phyloP scores from a whole-genome alignment of 2,797 vertebrate species.

The Tenualosa thibaudeaui region DNA sequence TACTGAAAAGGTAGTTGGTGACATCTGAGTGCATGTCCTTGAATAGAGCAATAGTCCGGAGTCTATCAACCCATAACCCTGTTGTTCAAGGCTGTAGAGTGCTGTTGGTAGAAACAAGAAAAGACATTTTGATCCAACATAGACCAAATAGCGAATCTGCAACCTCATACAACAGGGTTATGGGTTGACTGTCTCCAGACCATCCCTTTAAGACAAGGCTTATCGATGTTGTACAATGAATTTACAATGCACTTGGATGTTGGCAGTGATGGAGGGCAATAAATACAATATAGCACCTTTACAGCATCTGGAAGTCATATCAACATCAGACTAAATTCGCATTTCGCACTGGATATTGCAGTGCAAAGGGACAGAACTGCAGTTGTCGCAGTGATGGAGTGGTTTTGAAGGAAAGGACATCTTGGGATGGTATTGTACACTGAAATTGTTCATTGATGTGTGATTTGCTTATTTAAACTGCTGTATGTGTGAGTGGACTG shows the following conservation, averaged over 20 bases:
- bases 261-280: neutral
- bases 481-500: conserved; percentile 52
- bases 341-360: neutral
- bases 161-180: too few relatives aligned
- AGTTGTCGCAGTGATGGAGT: neutral
- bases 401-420: neutral
- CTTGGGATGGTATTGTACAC: conserved; percentile 30
- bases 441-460: conserved; percentile 29
- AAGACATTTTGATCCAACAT: too few relatives aligned
- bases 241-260: neutral
- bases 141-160: too few relatives aligned
- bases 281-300: neutral
- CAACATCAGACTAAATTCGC: too few relatives aligned
- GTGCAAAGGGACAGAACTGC: neutral
- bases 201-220: neutral
- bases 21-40: neutral
- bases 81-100: too few relatives aligned
- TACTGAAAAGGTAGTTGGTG: too few relatives aligned
- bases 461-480: conserved; percentile 60
- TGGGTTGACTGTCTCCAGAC: too few relatives aligned
- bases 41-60: neutral
- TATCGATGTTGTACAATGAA: neutral
- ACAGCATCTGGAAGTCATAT: neutral
- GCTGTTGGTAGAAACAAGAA: too few relatives aligned
- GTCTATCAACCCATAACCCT: too few relatives aligned